phyloP scores from a whole-genome alignment of 2,888 invertebrate species.

The Pseudococcus viburni region DNA sequence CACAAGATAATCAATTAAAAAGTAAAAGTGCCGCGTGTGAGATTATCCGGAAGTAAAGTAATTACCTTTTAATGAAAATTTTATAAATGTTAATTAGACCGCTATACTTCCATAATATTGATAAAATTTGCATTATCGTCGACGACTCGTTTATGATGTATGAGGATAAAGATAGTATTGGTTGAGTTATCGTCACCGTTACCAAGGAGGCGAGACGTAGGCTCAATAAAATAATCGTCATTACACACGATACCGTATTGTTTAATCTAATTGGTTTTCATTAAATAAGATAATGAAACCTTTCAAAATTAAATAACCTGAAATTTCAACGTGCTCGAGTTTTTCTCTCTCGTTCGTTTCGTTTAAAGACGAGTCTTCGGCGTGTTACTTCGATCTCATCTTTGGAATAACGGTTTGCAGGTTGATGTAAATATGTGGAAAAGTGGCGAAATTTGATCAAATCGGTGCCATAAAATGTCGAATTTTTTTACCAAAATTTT shows the following conservation, averaged over 20 bases:
- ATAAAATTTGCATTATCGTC: constrained; percentile 48
- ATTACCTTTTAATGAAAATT: constrained; percentile 52
- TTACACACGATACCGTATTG: constrained; percentile 43
- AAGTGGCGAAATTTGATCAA: too few species aligned
- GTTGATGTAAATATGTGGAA: too few species aligned
- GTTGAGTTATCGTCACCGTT: not conserved
- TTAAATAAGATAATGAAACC: constrained; percentile 30
- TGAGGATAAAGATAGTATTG: not conserved
- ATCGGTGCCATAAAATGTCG: too few species aligned
- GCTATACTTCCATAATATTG: constrained; percentile 15
- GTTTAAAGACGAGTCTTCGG: not conserved
- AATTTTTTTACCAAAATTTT: too few species aligned
- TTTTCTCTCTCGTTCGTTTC: not conserved
- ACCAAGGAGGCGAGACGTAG: not conserved
- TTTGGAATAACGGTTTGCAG: not conserved
- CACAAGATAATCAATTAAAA: constrained; percentile 44
- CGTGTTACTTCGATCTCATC: not conserved
- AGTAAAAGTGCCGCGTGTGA: constrained; percentile 33
- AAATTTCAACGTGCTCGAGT: not conserved
- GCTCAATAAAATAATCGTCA: not conserved
- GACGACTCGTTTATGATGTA: not conserved
- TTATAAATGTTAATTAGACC: constrained; percentile 40
- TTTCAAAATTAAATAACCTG: constrained; percentile 39
- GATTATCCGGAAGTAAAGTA: constrained; percentile 46
- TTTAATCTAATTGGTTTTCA: constrained; percentile 35